Base-by-base conservation (phyloP, 2,113 vertebrate genomes). In the Dasyornis broadbenti region DNA sequence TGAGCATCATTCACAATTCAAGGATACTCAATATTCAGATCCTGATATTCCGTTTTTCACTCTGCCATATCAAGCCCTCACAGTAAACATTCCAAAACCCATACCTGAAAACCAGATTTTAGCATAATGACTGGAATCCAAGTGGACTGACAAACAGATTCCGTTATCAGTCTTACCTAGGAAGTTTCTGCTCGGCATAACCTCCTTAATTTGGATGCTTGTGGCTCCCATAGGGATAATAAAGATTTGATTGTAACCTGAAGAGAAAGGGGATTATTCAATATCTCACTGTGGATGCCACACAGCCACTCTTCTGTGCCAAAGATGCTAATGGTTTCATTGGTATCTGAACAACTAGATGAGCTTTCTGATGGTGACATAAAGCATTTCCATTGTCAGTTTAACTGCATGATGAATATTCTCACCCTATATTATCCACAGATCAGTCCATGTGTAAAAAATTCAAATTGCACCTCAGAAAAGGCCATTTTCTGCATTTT, bases 221-320 rank as follows among this genome's bases (percentile, higher is more conserved):
- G 98, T 99, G 52, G 99, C 99, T 77, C 99, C 99, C 47, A 96
- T 72, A 1, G 99, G 99, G 76, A 99, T 98, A 85, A 98, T 97
- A 85, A 99, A 98, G 89, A 99, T 98, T 96, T 99, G 99, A 97
- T 99, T 99, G 97, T 99, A 99, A 93, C 99, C 99, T 99, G 89
- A 24, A 65, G 33, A 68, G 78, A 73, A 33, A 61, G 13, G 23
- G 1, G 22, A 63, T 90, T 61, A 73, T 88, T 90, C 59, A 86
- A 2, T 81, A 75, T 44, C 64, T 68, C 31, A 33, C 69, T 47
- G 61, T 68, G 40, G 40, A 70, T 65, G 61, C 30, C 65, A 92
- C 35, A 82, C 7, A 69, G 77, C 47, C 40, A 61, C 21, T 71
- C 44, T 42, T 88, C 39, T 49, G 27, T 68, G 50, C 50, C 47